These are phyloP conservation scores for Chymomyza amoena DNA, from an alignment of 2,888 invertebrate genomes.

Conservation along the genomic window DNA sequence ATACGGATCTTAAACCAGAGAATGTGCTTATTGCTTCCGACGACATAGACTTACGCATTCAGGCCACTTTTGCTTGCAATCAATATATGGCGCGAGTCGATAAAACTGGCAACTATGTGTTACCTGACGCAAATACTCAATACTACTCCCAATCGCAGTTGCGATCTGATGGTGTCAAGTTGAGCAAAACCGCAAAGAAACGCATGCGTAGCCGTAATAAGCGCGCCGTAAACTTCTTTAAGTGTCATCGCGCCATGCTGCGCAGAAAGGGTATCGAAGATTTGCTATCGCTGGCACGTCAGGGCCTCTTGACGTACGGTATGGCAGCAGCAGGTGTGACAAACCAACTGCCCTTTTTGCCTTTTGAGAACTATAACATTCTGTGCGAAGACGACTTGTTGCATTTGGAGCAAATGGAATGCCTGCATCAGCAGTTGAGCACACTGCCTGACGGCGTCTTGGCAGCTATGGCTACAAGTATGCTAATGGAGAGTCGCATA, in stretches of 20 bases:
- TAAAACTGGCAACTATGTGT: neutral
- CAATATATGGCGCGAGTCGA: slow-evolving; percentile 89
- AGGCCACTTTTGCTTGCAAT: slow-evolving; percentile 95
- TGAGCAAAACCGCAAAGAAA: slow-evolving; percentile 86
- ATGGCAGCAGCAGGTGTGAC: slow-evolving; percentile 29
- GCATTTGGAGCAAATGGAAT: neutral
- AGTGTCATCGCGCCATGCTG: slow-evolving; percentile 95
- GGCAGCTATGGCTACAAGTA: neutral
- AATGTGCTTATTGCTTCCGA: slow-evolving; percentile 95
- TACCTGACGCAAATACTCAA: too few species aligned
- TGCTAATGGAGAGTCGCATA: neutral
- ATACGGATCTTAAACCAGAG: slow-evolving; percentile 95
- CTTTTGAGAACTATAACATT: slow-evolving; percentile 43
- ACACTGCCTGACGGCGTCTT: neutral
- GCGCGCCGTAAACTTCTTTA: slow-evolving; percentile 88
- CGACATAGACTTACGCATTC: slow-evolving; percentile 89
- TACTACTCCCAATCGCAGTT: slow-evolving; percentile 81
- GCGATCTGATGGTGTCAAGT: slow-evolving; percentile 83
- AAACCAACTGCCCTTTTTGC: slow-evolving; percentile 30
- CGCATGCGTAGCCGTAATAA: slow-evolving; percentile 81
- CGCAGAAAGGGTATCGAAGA: slow-evolving; percentile 85
- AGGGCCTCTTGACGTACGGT: slow-evolving; percentile 62
- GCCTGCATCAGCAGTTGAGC: neutral
- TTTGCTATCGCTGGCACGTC: slow-evolving; percentile 78
- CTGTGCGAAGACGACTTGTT: slow-evolving; percentile 7